A percentile compares a stretch with the other conserved stretches of the same genome.
These are phyloP conservation scores for Platysternon megacephalum DNA, from an alignment of 2,113 vertebrate species.

Conservation along the genomic window DNA sequence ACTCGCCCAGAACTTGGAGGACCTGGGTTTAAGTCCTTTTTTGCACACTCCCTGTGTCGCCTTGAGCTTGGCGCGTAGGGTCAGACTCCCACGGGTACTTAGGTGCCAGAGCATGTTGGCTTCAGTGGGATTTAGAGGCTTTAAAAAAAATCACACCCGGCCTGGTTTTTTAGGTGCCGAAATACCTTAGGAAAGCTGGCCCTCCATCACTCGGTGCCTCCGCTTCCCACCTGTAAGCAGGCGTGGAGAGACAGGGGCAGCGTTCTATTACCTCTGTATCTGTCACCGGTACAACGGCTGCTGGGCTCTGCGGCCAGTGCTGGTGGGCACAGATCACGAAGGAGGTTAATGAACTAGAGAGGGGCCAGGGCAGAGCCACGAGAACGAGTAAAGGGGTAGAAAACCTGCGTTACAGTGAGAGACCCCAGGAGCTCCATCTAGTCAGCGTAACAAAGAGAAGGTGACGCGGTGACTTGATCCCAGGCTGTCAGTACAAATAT, in stretches of 20 bases:
- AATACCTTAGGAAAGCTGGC: background rate
- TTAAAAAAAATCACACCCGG: background rate
- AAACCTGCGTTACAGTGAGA: too few species aligned
- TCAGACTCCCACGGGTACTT: too few species aligned
- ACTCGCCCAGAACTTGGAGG: background rate
- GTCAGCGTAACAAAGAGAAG: background rate
- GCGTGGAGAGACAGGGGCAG: too few species aligned
- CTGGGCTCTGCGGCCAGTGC: background rate
- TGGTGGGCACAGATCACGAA: background rate
- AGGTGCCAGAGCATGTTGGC: background rate
- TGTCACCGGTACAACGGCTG: background rate
- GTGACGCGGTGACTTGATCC: too few species aligned
- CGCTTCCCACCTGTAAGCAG: background rate
- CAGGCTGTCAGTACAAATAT: too few species aligned
- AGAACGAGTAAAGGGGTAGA: background rate
- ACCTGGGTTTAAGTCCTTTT: background rate
- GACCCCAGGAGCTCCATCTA: too few species aligned
- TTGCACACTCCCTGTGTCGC: background rate
- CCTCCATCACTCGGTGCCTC: background rate
- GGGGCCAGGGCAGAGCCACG: background rate
- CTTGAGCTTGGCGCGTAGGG: background rate
- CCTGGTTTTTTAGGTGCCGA: background rate
- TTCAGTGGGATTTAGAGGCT: background rate
- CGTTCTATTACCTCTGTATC: background rate
- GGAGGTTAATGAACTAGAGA: background rate